Percentiles rank a stretch among this genome's conserved stretches.
Evolutionary conservation across 2,797 vertebrate species (phyloP).

Genomic region (Philypnodon macrostomus): DNA sequence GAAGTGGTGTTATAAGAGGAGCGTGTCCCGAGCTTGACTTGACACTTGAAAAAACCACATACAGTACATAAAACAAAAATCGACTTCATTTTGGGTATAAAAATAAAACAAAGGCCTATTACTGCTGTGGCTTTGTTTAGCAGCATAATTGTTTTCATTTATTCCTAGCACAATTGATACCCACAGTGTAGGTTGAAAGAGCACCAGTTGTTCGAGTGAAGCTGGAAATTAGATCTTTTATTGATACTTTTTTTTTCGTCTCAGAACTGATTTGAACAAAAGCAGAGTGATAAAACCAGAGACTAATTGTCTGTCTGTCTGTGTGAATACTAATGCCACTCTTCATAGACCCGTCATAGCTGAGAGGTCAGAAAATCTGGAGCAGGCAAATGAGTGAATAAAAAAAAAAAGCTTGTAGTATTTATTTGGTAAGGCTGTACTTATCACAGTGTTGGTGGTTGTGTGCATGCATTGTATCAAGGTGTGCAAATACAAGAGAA

Average conservation of each 20-base stretch:
- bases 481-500: too few species aligned
- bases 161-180: conserved; percentile 77
- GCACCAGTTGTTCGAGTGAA: conserved; percentile 71
- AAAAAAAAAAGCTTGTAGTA: conserved; percentile 7
- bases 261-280: conserved; percentile 75
- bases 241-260: conserved; percentile 74
- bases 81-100: conserved; percentile 67
- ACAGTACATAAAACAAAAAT: conserved; percentile 52
- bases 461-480: too few species aligned
- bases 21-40: conserved; percentile 64
- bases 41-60: conserved; percentile 58
- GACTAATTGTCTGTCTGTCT: conserved; percentile 68
- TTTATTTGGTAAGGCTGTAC: too few species aligned
- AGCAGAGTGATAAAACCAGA: conserved; percentile 65
- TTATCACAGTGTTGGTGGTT: too few species aligned
- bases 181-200: conserved; percentile 73
- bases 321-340: conserved; percentile 66
- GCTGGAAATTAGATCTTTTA: conserved; percentile 76
- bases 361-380: conserved; percentile 18
- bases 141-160: conserved; percentile 81
- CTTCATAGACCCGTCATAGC: conserved; percentile 23
- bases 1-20: conserved; percentile 50
- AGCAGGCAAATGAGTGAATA: conserved; percentile 13
- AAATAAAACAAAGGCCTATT: conserved; percentile 75
- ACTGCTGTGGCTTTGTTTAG: conserved; percentile 73